Evolutionary conservation across 2,113 vertebrate species (phyloP).

Genomic region (Pituophis catenifer): DNA sequence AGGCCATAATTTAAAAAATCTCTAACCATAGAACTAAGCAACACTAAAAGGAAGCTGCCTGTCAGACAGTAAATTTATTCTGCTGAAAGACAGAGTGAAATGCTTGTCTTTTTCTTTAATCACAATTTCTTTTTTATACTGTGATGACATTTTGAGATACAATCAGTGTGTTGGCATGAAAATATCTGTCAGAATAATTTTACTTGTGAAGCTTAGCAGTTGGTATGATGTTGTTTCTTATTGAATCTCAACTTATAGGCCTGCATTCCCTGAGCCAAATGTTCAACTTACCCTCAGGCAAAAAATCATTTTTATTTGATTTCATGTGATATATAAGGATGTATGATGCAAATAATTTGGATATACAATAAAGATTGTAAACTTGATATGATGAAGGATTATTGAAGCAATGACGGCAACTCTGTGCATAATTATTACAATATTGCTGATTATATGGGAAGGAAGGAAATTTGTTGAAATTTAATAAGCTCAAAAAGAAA

Average conservation of each 20-base stretch:
- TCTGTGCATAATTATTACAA: background rate
- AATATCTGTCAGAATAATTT: slow-evolving; percentile 59
- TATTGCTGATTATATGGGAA: background rate
- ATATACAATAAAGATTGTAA: slow-evolving; percentile 27
- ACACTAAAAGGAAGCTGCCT: slow-evolving; percentile 1
- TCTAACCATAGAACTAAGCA: slow-evolving; percentile 16
- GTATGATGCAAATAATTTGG: slow-evolving; percentile 45
- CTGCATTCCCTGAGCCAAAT: slow-evolving; percentile 41
- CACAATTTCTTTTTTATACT: slow-evolving; percentile 14
- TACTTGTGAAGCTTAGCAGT: slow-evolving; percentile 44
- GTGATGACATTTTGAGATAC: slow-evolving; percentile 28
- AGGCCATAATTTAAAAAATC: background rate
- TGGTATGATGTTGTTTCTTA: slow-evolving; percentile 49
- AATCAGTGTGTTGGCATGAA: slow-evolving; percentile 41
- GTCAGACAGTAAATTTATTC: background rate
- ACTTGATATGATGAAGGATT: background rate
- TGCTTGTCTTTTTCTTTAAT: background rate
- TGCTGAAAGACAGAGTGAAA: slow-evolving; percentile 4
- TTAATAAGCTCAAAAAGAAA: background rate
- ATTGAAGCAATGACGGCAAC: background rate
- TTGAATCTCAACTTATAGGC: slow-evolving; percentile 44
- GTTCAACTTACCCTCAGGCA: slow-evolving; percentile 50
- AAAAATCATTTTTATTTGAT: slow-evolving; percentile 56
- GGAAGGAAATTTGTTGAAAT: background rate
- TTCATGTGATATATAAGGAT: slow-evolving; percentile 49